Percentiles rank a stretch among this genome's conserved stretches.
Conservation (phyloP, 2,113 vertebrate species). For the Fregata magnificens region DNA sequence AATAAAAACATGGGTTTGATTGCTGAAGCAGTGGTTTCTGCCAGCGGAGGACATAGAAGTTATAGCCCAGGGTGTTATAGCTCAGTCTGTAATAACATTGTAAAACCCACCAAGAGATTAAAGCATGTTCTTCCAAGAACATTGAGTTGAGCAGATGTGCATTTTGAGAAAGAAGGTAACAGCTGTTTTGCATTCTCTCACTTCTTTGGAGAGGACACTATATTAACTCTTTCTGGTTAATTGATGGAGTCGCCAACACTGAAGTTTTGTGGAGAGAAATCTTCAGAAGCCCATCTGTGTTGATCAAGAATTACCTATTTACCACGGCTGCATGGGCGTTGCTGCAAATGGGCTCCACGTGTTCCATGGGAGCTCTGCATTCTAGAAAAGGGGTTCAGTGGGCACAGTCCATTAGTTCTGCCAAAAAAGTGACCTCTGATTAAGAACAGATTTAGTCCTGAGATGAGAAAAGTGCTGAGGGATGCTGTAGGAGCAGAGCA, state of each 20-base stretch:
- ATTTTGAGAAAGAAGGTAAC: background rate
- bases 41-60: background rate
- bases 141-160: background rate
- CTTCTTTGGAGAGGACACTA: background rate
- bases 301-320: background rate
- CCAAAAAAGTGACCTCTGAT: background rate
- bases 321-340: background rate
- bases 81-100: background rate
- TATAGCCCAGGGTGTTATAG: background rate
- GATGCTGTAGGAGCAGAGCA: background rate
- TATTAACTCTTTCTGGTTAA: background rate
- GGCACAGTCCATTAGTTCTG: background rate
- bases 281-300: background rate
- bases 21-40: background rate
- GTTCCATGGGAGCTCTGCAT: background rate
- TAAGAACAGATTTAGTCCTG: background rate
- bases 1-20: background rate
- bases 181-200: background rate
- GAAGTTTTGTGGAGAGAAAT: background rate
- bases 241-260: background rate
- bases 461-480: background rate
- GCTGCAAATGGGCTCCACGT: background rate
- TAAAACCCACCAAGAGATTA: background rate
- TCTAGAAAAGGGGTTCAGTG: background rate
- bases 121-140: background rate